Evolutionary conservation across 2,888 invertebrate genomes (phyloP).

Genomic region (Lasioglossum malachurum): DNA sequence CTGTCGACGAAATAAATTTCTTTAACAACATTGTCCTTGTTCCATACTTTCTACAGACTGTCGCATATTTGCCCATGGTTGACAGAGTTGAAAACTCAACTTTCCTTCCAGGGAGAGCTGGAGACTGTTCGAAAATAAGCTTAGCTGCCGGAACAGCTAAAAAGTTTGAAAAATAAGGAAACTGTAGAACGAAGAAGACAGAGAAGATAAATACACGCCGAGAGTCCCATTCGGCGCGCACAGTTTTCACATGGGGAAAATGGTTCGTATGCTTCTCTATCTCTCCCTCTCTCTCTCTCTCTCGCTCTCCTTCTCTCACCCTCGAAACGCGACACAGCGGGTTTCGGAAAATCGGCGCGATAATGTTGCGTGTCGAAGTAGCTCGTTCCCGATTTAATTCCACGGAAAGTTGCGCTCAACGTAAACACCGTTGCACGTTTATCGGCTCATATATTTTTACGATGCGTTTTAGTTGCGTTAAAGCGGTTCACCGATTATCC

Average conservation of each 20-base stretch:
- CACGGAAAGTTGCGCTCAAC: conserved; percentile 26
- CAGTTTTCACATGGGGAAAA: neutral
- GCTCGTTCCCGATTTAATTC: conserved; percentile 42
- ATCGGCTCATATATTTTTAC: conserved; percentile 48
- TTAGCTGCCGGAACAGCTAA: conserved; percentile 22
- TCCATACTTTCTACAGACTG: neutral
- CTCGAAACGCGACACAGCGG: neutral
- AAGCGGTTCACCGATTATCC: conserved; percentile 43
- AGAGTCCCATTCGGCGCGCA: neutral
- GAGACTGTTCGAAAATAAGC: conserved; percentile 1
- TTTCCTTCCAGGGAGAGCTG: neutral
- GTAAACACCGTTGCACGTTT: conserved; percentile 35
- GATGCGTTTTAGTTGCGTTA: conserved; percentile 29
- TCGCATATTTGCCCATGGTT: neutral
- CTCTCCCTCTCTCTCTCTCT: neutral
- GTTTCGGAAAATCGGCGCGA: conserved; percentile 38
- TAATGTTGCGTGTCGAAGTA: conserved; percentile 19
- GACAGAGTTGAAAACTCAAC: neutral
- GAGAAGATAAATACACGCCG: neutral
- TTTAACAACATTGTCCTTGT: neutral
- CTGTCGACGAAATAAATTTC: neutral
- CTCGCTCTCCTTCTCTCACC: neutral
- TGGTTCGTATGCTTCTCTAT: neutral
- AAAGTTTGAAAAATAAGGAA: conserved; percentile 3
- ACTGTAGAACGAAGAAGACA: neutral